These are phyloP conservation scores for Chaitophorus viminalis DNA, from an alignment of 2,888 invertebrate genomes.

Conservation along the genomic window DNA sequence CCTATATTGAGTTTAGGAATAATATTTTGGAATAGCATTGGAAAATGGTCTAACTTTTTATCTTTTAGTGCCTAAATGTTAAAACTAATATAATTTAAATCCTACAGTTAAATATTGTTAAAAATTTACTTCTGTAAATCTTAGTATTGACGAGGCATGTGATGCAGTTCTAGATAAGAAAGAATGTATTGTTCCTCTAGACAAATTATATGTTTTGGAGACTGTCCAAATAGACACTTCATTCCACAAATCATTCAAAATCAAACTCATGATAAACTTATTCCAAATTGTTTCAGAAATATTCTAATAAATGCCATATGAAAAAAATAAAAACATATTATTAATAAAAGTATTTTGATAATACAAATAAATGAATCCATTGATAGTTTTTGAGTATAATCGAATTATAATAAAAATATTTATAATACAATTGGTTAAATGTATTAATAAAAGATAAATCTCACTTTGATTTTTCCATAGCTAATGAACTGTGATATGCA, in stretches of 20 bases:
- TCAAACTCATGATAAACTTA: conserved; percentile 86
- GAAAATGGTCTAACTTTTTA: conserved; percentile 84
- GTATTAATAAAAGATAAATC: background rate
- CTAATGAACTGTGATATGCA: conserved; percentile 61
- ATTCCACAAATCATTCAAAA: conserved; percentile 83
- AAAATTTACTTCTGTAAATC: conserved; percentile 75
- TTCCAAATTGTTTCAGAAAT: conserved; percentile 74
- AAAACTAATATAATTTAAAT: background rate
- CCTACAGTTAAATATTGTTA: background rate
- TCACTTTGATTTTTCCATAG: conserved; percentile 61
- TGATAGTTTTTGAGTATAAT: background rate
- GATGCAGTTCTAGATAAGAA: conserved; percentile 78
- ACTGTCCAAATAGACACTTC: conserved; percentile 75
- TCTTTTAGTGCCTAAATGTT: conserved; percentile 60
- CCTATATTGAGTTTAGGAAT: conserved; percentile 64
- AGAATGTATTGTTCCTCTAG: conserved; percentile 84
- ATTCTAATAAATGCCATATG: conserved; percentile 68
- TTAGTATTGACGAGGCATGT: conserved; percentile 79
- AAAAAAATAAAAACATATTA: conserved; percentile 29
- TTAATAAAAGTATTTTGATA: background rate
- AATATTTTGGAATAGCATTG: conserved; percentile 73
- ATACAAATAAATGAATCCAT: background rate
- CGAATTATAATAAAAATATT: conserved; percentile 26
- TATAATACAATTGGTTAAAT: background rate
- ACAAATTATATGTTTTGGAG: conserved; percentile 71